Conservation (phyloP, 2,797 vertebrate species). For the Lagorchestes hirsutus region DNA sequence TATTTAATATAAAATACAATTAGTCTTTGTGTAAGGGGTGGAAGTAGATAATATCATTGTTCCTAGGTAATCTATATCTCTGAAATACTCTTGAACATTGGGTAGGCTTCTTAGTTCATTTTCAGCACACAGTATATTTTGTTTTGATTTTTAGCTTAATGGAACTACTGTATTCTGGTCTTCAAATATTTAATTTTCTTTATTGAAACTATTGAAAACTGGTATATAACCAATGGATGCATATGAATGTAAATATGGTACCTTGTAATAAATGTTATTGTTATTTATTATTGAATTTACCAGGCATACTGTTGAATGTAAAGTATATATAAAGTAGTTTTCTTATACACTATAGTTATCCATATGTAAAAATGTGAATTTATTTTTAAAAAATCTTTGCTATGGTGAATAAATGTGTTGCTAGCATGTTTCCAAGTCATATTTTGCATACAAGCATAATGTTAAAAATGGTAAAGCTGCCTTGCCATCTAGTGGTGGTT, state of each 20-base stretch:
- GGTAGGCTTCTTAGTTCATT: conserved; percentile 9
- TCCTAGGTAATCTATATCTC: conserved; percentile 49
- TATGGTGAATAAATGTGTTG: conserved; percentile 46
- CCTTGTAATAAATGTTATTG: conserved; percentile 49
- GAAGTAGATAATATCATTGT: conserved; percentile 43
- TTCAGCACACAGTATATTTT: conserved; percentile 32
- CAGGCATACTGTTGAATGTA: conserved; percentile 25
- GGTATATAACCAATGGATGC: not conserved
- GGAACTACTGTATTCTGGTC: conserved; percentile 46
- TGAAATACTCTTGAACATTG: conserved; percentile 29
- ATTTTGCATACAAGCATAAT: conserved; percentile 64
- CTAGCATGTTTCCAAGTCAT: conserved; percentile 62
- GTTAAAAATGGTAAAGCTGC: conserved; percentile 54
- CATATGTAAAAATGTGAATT: conserved; percentile 61
- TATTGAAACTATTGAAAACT: conserved; percentile 59
- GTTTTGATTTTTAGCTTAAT: conserved; percentile 39
- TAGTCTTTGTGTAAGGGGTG: conserved; percentile 12
- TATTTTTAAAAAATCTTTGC: conserved; percentile 45
- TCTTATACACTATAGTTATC: conserved; percentile 25
- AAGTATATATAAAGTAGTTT: conserved; percentile 57
- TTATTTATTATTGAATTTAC: not conserved
- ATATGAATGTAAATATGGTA: conserved; percentile 49
- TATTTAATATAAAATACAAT: conserved; percentile 49
- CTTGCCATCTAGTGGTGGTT: conserved; percentile 85
- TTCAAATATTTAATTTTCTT: conserved; percentile 46